Base-by-base conservation (phyloP, 2,797 vertebrate genomes). In the Notolabrus celidotus region DNA sequence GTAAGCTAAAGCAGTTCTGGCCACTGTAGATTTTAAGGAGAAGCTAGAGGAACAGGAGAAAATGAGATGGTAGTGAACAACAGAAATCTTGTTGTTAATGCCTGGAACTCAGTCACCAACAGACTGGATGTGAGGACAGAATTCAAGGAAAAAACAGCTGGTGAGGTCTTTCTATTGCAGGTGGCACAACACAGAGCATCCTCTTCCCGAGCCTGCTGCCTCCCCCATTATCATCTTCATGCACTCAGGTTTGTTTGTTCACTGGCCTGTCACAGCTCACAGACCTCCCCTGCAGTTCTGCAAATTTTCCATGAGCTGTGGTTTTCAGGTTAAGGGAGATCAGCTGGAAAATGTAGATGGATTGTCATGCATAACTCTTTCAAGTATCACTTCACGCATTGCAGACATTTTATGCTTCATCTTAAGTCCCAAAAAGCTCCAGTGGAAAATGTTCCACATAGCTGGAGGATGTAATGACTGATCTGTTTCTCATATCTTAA, bases 171-270 rank as follows among this genome's bases (percentile, higher is more conserved):
- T 52, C 54, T 43, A 50, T 14, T 2, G 23, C 78, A 75, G 59
- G 67, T 74, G 81, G 50, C 39, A 47, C 54, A 45, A 54, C n/a
- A 62, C 69, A 41, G 75, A 70, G 57, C 74, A 60, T 74, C 71
- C 51, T n/a, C 62, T 74, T 68, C 56, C 79, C 71, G 71, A 11
- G 50, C 38, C 54, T 19, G 20, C 29, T 14, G 25, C 34, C 55
- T 50, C 49, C 54, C 54, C 62, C 63, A 53, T 51, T 65, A 61
- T 61, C 71, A 33, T 31, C 71, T 46, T 9, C 19, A 58, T 3
- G 56, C 29, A 2, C 15, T 25, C 8, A 1, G 14, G 42, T 55
- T 58, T 29, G 73, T 63, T 69, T 59, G 42, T 50, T 57, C 67
- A 1, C 31, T 57, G 23, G 25, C n/a, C 20, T n/a, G 43, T 56